phyloP scores from a whole-genome alignment of 2,113 vertebrate genomes.

The Suricata suricatta region DNA sequence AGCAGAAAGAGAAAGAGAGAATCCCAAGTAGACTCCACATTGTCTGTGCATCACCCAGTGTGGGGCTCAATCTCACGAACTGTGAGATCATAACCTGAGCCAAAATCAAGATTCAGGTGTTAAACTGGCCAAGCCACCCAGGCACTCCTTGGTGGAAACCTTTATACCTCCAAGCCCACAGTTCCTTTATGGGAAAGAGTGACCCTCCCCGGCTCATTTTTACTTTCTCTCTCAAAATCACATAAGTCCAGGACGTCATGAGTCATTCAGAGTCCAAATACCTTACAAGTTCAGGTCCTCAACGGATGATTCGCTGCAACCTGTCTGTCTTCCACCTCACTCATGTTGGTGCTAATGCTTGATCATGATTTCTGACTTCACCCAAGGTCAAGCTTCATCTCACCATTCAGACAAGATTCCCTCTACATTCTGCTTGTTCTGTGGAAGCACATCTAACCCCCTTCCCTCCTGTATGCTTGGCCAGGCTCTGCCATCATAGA shows the following conservation, averaged over 20 bases:
- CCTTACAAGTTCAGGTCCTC: background rate
- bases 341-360: background rate
- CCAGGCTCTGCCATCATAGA: background rate
- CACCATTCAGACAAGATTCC: background rate
- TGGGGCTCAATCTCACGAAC: too few relatives aligned
- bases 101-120: too few relatives aligned
- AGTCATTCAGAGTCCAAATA: background rate
- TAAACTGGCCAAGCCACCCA: too few relatives aligned
- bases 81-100: too few relatives aligned
- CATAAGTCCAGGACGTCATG: accelerated
- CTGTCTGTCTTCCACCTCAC: background rate
- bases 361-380: background rate
- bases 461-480: background rate
- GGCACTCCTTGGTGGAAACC: background rate
- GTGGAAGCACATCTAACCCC: background rate
- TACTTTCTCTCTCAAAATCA: background rate
- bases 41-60: too few relatives aligned
- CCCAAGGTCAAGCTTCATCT: background rate
- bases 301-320: accelerated
- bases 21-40: too few relatives aligned
- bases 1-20: too few relatives aligned
- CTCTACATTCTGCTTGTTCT: background rate
- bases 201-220: accelerated
- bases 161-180: background rate
- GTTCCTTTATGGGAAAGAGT: background rate